phyloP scores from a whole-genome alignment of 2,888 invertebrate genomes.

The Melolontha melolontha region DNA sequence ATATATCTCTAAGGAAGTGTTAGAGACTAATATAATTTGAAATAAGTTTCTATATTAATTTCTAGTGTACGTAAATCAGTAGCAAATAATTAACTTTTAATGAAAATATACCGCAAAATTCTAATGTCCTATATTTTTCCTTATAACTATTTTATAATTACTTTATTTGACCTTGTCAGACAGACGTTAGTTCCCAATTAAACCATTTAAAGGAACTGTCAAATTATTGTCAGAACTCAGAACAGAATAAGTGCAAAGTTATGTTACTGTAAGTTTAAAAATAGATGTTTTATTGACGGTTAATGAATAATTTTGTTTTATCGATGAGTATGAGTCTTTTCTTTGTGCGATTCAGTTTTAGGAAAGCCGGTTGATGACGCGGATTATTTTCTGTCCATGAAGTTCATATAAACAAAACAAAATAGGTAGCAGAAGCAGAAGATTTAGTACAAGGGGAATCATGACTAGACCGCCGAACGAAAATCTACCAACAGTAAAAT shows the following conservation, averaged over 20 bases:
- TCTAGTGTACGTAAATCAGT: too few species aligned
- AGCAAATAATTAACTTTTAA: too few species aligned
- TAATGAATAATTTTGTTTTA: constrained; percentile 16
- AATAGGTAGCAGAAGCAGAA: constrained; percentile 58
- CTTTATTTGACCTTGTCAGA: neutral
- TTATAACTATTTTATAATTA: neutral
- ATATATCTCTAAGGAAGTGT: too few species aligned
- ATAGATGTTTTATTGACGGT: constrained; percentile 30
- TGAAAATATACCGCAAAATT: too few species aligned
- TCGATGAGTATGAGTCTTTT: neutral
- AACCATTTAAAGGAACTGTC: constrained; percentile 18
- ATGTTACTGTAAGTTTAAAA: constrained; percentile 42
- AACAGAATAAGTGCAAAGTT: constrained; percentile 6
- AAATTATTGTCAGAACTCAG: constrained; percentile 10
- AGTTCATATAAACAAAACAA: constrained; percentile 48
- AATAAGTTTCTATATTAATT: too few species aligned
- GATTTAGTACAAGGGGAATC: constrained; percentile 58
- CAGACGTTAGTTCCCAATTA: neutral
- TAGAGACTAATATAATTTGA: too few species aligned
- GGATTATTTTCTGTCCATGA: constrained; percentile 43
- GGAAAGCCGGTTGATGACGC: constrained; percentile 52
- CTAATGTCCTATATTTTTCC: too few species aligned
- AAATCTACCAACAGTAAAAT: constrained; percentile 82
- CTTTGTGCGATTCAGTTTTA: constrained; percentile 36
- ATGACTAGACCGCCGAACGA: constrained; percentile 80